Conservation (phyloP, 2,888 invertebrate species). For the Teinopalpus imperialis region DNA sequence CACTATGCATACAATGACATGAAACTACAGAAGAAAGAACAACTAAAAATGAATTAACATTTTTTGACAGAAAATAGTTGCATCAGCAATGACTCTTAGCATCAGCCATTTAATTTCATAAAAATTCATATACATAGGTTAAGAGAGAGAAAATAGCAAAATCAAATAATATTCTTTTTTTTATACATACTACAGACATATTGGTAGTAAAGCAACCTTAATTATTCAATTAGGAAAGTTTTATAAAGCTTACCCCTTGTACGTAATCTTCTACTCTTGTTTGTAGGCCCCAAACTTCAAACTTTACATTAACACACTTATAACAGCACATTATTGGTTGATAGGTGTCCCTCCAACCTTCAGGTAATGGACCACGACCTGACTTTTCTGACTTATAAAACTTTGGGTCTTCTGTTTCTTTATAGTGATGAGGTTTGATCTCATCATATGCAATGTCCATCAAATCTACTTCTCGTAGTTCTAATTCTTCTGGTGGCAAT, state of each 20-base stretch:
- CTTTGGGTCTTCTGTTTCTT: constrained; percentile 93
- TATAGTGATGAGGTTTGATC: constrained; percentile 92
- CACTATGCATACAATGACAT: too few relatives aligned
- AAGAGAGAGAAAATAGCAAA: too few relatives aligned
- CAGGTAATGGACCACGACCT: constrained; percentile 90
- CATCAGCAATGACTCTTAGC: too few relatives aligned
- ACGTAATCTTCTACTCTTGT: constrained; percentile 94
- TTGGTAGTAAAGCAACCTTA: too few relatives aligned
- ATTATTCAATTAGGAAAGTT: too few relatives aligned
- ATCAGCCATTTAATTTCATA: too few relatives aligned
- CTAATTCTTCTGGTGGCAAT: constrained; percentile 87
- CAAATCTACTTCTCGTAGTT: constrained; percentile 87
- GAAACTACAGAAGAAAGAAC: too few relatives aligned
- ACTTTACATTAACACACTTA: constrained; percentile 91
- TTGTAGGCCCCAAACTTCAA: constrained; percentile 96
- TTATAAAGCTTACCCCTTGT: constrained; percentile 87
- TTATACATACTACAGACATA: too few relatives aligned
- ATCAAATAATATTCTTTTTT: too few relatives aligned
- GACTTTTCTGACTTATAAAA: constrained; percentile 92
- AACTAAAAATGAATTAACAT: too few relatives aligned
- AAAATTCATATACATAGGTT: too few relatives aligned
- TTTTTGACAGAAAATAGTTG: too few relatives aligned
- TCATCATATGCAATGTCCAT: constrained; percentile 95
- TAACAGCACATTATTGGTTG: constrained; percentile 97
- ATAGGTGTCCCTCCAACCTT: constrained; percentile 89